Base-by-base conservation (phyloP, 2,888 invertebrate genomes). In the Mongoloraphidia duomilia region DNA sequence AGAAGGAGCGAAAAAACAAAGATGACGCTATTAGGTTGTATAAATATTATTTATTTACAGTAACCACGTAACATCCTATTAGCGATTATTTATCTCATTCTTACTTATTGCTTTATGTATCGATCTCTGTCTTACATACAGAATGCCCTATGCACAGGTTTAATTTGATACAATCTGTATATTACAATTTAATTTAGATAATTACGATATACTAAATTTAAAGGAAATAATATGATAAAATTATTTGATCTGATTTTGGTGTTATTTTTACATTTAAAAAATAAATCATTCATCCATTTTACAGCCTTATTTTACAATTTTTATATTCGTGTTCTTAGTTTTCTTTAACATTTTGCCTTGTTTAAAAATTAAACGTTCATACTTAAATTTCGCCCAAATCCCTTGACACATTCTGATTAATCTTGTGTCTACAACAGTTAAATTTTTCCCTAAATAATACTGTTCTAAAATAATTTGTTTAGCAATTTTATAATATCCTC, bases 391-490 rank as follows among this genome's bases (percentile, higher is more conserved):
- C 0, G 82, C 76, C 90, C 91, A 91, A 50, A 92, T 83, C 40
- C 92, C 92, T 54, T 77, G 75, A 62, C 91, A 90, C 90, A 92
- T 92, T 54, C 79, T 77, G 44, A 80, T 68, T 44, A 91, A 69
- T 44, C 83, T 72, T 46, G 66, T 68, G 61, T 91, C 90, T 3
- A 72, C 51, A 33, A 66, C 59, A 6, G 54, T 46, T 10, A 57
- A 49, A 17, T 57, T 53, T 46, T 61, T 66, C 0, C 73, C 73
- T 53, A 69, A 68, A 39, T 60, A 53, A 60, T 75, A 79, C 56
- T 80, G 76, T 34, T 61, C 54, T 34, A 71, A 65, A 34, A 87
- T 75, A 47, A 90, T 76, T 41, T 68, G 62, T 55, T 75, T 76
- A 0, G 90, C 80, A 36, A 66, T 59, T 53, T 73, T 75, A 5